Evolutionary conservation across 2,888 invertebrate species (phyloP), one percentile per base, ranked within the genome.

Genomic region (Drosophila emarginata): DNA sequence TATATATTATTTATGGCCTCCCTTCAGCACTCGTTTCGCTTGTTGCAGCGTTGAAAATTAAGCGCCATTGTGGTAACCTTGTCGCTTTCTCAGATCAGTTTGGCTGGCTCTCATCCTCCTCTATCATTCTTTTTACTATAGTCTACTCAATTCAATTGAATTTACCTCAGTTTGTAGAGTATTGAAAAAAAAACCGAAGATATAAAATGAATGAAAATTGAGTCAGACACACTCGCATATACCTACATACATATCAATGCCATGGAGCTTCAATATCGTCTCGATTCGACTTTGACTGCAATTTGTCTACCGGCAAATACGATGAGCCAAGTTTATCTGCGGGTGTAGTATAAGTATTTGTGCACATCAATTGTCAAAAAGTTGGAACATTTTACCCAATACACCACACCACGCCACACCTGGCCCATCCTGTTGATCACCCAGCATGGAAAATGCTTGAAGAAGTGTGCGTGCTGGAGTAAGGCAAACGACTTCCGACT

Each of bases 291-390:
- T 64, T 68, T 69, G 74, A 72, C 61, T 80, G 80, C 83, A 83
- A 83, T 83, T 83, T 86, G 83, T 86, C 79, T 73, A 74, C 58
- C 64, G 63, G 61, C 67, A 79, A 64, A 64, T 73, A 54, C 67
- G 67, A 37, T 58, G 50, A 59, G 72, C 70, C 79, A 66, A 62
- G 63, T 67, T 64, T 69, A 64, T 79, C 74, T 66, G 68, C 60
- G 68, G 62, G 64, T 61, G 64, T 75, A 78, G 69, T 76, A 81
- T 74, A 84, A 76, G 72, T 84, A 84, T 78, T 84, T 84, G 76
- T 54, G 73, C 82, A 66, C 84, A 84, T 80, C 80, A 79, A 84
- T 84, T 81, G 81, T 84, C 77, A 73, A 80, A 81, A 84, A 84
- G 81, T 79, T 80, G 65, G 14, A 28, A 21, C 21, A 50, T 7